Percentiles rank a stretch among this genome's conserved stretches.
Evolutionary conservation across 2,797 vertebrate genomes (phyloP).

Genomic region (Parauchenoglanis ngamensis): DNA sequence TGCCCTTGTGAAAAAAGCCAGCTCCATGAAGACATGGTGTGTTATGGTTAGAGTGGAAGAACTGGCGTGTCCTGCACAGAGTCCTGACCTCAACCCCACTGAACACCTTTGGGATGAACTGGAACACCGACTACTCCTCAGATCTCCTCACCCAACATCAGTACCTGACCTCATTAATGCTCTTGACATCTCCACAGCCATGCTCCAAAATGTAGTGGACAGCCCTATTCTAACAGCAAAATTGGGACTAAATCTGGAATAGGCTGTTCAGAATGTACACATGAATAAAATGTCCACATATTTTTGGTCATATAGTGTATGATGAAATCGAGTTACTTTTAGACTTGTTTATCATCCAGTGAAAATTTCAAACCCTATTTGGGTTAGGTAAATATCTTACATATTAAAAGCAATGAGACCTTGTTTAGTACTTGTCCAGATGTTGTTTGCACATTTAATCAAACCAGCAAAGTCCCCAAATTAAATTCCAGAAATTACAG

Average conservation of each 20-base stretch:
- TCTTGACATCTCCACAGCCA: too few species aligned
- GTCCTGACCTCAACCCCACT: not conserved
- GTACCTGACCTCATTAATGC: too few species aligned
- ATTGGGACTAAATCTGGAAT: not conserved
- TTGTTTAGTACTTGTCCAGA: slow-evolving; percentile 10
- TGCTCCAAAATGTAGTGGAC: not conserved
- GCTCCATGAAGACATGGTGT: not conserved
- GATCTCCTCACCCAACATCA: too few species aligned
- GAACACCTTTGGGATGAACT: not conserved
- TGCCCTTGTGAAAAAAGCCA: too few species aligned
- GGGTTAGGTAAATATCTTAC: not conserved
- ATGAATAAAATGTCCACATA: not conserved
- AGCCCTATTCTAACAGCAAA: not conserved
- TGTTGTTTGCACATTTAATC: slow-evolving; percentile 17
- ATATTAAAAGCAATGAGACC: not conserved
- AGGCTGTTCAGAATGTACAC: not conserved
- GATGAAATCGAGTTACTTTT: not conserved
- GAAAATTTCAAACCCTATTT: not conserved
- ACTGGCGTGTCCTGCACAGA: not conserved
- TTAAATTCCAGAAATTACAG: slow-evolving; percentile 37
- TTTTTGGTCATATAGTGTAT: not conserved
- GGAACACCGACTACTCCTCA: not conserved
- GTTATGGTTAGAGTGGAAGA: not conserved
- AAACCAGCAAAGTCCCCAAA: slow-evolving; percentile 8
- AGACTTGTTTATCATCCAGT: not conserved